These are phyloP conservation scores for Hypolimnas misippus DNA, from an alignment of 2,888 invertebrate genomes.

Conservation along the genomic window DNA sequence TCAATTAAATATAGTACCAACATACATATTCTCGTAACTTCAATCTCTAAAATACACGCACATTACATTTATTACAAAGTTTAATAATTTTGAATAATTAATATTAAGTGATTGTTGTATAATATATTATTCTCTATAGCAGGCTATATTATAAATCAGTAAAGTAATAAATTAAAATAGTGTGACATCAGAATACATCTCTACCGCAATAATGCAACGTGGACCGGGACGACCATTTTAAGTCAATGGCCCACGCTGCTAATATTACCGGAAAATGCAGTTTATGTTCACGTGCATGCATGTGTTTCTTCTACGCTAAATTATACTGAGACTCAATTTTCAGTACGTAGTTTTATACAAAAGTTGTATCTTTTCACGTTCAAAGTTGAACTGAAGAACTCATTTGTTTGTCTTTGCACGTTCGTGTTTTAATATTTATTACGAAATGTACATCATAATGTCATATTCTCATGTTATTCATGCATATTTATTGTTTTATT, in stretches of 20 bases:
- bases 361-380: not conserved
- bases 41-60: no score
- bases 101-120: not conserved
- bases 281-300: conserved; percentile 51
- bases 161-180: not conserved
- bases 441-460: not conserved
- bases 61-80: no score
- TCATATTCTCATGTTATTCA: not conserved
- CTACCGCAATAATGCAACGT: conserved; percentile 45
- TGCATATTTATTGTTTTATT: not conserved
- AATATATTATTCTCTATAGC: not conserved
- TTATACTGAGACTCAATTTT: conserved; percentile 21
- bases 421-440: not conserved
- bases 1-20: no score
- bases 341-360: not conserved
- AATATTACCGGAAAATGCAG: conserved; percentile 73
- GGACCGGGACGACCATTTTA: conserved; percentile 54
- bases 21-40: no score
- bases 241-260: conserved; percentile 63
- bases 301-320: conserved; percentile 37
- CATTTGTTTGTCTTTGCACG: not conserved
- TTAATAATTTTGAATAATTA: not conserved
- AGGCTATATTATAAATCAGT: not conserved
- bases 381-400: not conserved
- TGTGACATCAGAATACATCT: conserved; percentile 44